These are phyloP conservation scores for Pseudochaenichthys georgianus DNA, from an alignment of 2,797 vertebrate species.

Conservation along the genomic window DNA sequence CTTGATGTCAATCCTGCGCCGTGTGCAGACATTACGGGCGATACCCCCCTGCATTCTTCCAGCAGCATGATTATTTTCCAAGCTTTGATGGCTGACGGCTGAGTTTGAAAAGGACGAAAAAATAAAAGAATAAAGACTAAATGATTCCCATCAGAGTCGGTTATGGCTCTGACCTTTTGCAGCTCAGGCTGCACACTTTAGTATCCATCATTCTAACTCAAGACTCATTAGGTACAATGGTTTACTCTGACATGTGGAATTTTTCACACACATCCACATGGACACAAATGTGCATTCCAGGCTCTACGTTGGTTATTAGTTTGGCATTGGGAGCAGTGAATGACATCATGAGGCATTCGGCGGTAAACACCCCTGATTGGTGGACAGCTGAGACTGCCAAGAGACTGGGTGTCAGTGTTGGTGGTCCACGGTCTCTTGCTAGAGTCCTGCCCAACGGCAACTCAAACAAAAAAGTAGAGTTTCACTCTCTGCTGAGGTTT, in stretches of 20 bases:
- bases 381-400: constrained; percentile 78
- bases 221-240: constrained; percentile 69
- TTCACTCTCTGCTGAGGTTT: constrained; percentile 54
- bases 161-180: constrained; percentile 76
- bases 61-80: constrained; percentile 69
- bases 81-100: constrained; percentile 76
- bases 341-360: constrained; percentile 82
- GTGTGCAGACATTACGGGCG: constrained; percentile 41
- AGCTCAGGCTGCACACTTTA: constrained; percentile 56
- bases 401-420: constrained; percentile 76
- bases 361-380: constrained; percentile 83
- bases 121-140: constrained; percentile 55
- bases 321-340: constrained; percentile 72
- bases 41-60: constrained; percentile 59
- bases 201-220: constrained; percentile 67
- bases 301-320: constrained; percentile 71
- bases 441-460: constrained; percentile 58
- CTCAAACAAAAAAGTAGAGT: constrained; percentile 44
- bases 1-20: constrained; percentile 48
- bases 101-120: constrained; percentile 52
- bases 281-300: constrained; percentile 67
- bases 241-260: constrained; percentile 74
- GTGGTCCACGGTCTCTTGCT: constrained; percentile 74
- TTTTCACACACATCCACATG: constrained; percentile 67
- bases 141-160: constrained; percentile 64